Evolutionary conservation across 1,140 invertebrate genomes (phyloP).

Genomic region (Leptoteleia sp.): DNA sequence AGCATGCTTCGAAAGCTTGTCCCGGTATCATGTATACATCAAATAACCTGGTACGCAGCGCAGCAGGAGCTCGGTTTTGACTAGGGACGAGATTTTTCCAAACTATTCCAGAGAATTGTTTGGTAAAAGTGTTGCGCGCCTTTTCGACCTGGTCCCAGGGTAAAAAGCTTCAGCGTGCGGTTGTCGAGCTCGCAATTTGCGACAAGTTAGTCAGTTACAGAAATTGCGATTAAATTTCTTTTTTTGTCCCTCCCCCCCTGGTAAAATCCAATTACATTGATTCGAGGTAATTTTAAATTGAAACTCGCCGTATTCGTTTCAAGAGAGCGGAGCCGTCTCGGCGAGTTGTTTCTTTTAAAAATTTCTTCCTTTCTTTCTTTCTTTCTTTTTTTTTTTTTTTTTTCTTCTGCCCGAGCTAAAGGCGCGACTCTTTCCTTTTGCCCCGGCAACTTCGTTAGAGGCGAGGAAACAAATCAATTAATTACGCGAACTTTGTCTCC

Average conservation of each 20-base stretch:
- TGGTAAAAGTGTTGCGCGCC: background rate
- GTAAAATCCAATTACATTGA: slow-evolving; percentile 41
- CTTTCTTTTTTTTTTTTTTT: too few relatives aligned
- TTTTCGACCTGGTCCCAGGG: background rate
- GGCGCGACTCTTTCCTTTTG: slow-evolving; percentile 49
- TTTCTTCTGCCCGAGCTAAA: slow-evolving; percentile 36
- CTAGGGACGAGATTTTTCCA: slow-evolving; percentile 13
- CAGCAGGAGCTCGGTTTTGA: slow-evolving; percentile 1
- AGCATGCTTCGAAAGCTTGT: slow-evolving; percentile 68
- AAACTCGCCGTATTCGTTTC: slow-evolving; percentile 16
- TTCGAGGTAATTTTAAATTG: slow-evolving; percentile 33
- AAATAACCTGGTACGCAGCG: slow-evolving; percentile 13
- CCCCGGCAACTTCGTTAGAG: slow-evolving; percentile 61
- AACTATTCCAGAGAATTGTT: slow-evolving; percentile 25
- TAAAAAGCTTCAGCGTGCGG: too few relatives aligned
- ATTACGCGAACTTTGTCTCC: slow-evolving; percentile 67
- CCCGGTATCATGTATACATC: slow-evolving; percentile 49
- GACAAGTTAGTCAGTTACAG: slow-evolving; percentile 6
- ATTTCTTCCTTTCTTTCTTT: too few relatives aligned
- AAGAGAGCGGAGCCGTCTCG: slow-evolving; percentile 15
- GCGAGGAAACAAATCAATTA: slow-evolving; percentile 71
- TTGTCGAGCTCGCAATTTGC: too few relatives aligned
- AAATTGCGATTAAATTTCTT: slow-evolving; percentile 21
- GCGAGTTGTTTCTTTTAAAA: slow-evolving; percentile 56
- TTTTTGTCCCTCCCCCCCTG: slow-evolving; percentile 12